phyloP scores from a whole-genome alignment of 2,113 vertebrate genomes.

The Oplegnathus fasciatus region DNA sequence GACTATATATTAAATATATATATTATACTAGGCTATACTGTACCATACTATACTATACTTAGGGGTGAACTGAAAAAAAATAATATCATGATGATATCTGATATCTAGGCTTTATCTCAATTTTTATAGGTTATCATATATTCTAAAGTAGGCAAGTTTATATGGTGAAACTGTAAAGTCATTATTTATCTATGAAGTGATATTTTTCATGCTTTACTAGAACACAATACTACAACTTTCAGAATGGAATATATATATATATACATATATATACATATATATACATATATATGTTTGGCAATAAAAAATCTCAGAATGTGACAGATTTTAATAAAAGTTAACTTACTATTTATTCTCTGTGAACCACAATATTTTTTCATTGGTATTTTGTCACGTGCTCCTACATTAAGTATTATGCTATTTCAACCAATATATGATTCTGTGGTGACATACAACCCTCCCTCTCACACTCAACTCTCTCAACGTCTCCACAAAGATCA shows the following conservation, averaged over 20 bases:
- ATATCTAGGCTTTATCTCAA: background rate
- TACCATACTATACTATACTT: background rate
- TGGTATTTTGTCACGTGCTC: background rate
- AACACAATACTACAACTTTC: background rate
- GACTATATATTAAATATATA: background rate
- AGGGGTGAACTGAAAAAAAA: no score
- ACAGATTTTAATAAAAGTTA: background rate
- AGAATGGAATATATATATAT: no score
- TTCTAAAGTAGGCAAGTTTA: background rate
- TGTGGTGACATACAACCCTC: background rate
- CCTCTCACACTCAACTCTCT: background rate
- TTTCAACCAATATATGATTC: slow-evolving; percentile 4
- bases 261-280: no score
- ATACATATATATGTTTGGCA: no score
- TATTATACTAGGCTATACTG: background rate
- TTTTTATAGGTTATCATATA: background rate
- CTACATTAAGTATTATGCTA: background rate
- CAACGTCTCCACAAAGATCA: background rate
- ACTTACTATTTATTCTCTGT: background rate
- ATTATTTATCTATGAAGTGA: background rate
- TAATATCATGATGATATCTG: background rate
- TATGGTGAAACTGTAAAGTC: background rate
- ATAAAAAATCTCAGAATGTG: background rate
- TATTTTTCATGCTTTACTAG: background rate
- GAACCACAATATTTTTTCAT: background rate